Conservation (phyloP, 2,797 vertebrate species). For the Hirundo rustica region DNA sequence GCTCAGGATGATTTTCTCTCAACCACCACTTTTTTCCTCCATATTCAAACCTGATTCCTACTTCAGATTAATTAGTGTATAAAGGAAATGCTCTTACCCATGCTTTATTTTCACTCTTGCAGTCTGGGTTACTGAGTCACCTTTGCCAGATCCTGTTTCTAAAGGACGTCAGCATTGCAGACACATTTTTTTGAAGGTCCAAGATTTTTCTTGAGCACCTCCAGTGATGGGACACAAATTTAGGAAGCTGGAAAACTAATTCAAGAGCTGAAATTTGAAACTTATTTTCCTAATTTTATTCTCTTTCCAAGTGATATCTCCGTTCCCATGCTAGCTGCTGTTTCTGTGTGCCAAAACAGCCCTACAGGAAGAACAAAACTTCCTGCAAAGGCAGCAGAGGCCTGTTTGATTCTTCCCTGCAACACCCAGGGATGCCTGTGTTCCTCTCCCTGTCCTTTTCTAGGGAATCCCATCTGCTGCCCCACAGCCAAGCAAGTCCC, state of each 20-base stretch:
- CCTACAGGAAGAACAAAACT: background rate
- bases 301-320: background rate
- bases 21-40: background rate
- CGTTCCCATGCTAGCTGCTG: background rate
- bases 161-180: background rate
- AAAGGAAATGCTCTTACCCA: background rate
- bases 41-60: background rate
- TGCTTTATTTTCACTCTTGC: background rate
- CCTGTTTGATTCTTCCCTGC: background rate
- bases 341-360: background rate
- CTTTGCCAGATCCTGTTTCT: background rate
- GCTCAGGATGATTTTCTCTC: background rate
- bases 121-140: background rate
- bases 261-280: background rate
- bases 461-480: background rate
- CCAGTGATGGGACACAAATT: background rate
- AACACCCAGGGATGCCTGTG: background rate
- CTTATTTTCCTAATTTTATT: background rate
- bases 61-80: background rate
- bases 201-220: background rate
- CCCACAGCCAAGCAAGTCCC: background rate
- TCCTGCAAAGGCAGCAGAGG: background rate
- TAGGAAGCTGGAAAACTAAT: background rate
- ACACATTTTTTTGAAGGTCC: background rate
- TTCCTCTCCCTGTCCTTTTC: background rate